phyloP scores from a whole-genome alignment of 2,797 vertebrate species.

The Chelmon rostratus region DNA sequence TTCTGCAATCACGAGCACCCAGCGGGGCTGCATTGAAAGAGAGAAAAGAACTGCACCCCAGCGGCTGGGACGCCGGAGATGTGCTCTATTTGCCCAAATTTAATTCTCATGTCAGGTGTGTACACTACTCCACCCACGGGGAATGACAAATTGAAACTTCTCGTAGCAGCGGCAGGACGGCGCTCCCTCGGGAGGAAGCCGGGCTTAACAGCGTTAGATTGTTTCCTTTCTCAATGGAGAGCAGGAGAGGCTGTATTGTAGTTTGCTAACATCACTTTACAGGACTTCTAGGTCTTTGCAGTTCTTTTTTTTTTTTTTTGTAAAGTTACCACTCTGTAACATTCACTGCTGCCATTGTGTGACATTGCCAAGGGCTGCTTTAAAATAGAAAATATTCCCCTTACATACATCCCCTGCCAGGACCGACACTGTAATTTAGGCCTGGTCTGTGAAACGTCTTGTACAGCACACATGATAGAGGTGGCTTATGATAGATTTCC shows the following conservation, averaged over 20 bases:
- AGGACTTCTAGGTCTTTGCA: conserved; percentile 44
- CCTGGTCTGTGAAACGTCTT: conserved; percentile 35
- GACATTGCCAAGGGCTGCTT: conserved; percentile 73
- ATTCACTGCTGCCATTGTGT: conserved; percentile 50
- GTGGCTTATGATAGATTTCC: conserved; percentile 53
- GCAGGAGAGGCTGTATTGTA: conserved; percentile 26
- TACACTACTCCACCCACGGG: conserved; percentile 63
- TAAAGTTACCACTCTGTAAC: conserved; percentile 24
- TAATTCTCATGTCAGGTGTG: conserved; percentile 75
- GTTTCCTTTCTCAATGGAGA: conserved; percentile 59
- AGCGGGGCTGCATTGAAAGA: conserved; percentile 28
- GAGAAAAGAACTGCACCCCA: conserved; percentile 15
- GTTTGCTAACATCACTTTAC: conserved; percentile 37
- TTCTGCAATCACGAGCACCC: conserved; percentile 47
- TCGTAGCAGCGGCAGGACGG: conserved; percentile 45
- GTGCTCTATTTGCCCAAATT: conserved; percentile 73
- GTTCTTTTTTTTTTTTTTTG: conserved; percentile 31
- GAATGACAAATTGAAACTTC: conserved; percentile 72
- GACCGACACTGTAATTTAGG: conserved; percentile 51
- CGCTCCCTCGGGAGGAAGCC: conserved; percentile 46
- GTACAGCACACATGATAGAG: conserved; percentile 38
- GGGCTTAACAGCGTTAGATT: conserved; percentile 49
- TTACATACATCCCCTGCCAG: conserved; percentile 37
- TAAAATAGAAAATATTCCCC: conserved; percentile 70
- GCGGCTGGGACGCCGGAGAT: conserved; percentile 42